Conservation (phyloP, 2,888 invertebrate genomes). For the Ichneumoninae sp. region DNA sequence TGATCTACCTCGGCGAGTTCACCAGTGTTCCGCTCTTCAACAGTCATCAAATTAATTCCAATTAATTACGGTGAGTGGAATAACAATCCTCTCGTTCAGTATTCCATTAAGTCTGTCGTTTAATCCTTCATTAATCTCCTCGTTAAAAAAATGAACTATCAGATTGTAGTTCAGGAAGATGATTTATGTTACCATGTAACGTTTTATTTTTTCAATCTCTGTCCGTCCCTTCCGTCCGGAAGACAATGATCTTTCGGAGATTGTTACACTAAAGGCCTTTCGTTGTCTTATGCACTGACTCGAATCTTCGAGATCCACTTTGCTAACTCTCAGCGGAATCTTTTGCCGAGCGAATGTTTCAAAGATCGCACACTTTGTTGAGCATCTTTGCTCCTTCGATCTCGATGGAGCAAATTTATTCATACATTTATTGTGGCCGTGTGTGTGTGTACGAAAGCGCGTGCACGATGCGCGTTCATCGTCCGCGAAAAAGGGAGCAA, state of each 20-base stretch:
- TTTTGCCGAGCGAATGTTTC: slow-evolving; percentile 33
- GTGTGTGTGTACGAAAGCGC: slow-evolving; percentile 33
- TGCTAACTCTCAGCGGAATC: slow-evolving; percentile 55
- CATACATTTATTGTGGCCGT: not conserved
- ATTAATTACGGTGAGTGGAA: slow-evolving; percentile 41
- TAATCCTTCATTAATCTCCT: not conserved
- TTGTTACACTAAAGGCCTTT: not conserved
- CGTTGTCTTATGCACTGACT: not conserved
- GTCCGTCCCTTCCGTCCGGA: not conserved
- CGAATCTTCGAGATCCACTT: slow-evolving; percentile 51
- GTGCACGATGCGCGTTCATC: slow-evolving; percentile 53
- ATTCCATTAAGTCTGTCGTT: slow-evolving; percentile 1
- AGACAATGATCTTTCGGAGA: not conserved
- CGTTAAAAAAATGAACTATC: not conserved
- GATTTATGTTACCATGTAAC: not conserved
- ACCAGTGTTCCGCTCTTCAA: slow-evolving; percentile 14
- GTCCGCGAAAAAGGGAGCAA: slow-evolving; percentile 67
- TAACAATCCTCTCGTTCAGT: not conserved
- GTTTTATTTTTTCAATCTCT: slow-evolving; percentile 12
- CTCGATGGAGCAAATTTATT: slow-evolving; percentile 11
- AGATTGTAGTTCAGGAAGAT: not conserved
- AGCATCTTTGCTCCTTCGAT: slow-evolving; percentile 13
- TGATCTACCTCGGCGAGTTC: slow-evolving; percentile 21
- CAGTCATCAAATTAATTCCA: slow-evolving; percentile 25
- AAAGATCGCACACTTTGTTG: slow-evolving; percentile 15